Percentiles rank a stretch among this genome's conserved stretches.
phyloP scores from a whole-genome alignment of 37 sponge, comb jelly and placozoan genomes.

The Axinella damicornis region DNA sequence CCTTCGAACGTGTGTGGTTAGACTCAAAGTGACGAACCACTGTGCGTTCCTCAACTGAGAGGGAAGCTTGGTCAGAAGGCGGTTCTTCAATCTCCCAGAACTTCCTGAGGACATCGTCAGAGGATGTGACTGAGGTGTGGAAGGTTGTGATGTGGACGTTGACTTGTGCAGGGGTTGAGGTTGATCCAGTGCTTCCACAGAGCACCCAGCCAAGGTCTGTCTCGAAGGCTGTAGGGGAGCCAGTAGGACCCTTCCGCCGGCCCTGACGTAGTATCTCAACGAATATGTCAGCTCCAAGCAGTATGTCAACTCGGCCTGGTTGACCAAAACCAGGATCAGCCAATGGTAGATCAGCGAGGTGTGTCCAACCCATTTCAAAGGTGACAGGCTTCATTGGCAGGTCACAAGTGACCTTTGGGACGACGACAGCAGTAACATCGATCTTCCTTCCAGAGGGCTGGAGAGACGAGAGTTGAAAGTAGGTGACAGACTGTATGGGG shows the following conservation, averaged over 20 bases:
- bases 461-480: slow-evolving; percentile 36
- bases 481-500: slow-evolving; percentile 33
- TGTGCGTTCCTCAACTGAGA: slow-evolving; percentile 44
- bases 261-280: slow-evolving; percentile 42
- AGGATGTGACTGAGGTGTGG: slow-evolving; percentile 28
- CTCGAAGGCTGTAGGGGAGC: slow-evolving; percentile 37
- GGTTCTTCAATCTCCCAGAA: slow-evolving; percentile 68
- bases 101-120: slow-evolving; percentile 42
- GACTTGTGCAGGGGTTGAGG: neutral
- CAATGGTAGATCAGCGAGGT: slow-evolving; percentile 33
- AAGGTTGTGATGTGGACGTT: slow-evolving; percentile 10
- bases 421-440: slow-evolving; percentile 34
- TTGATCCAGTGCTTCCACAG: slow-evolving; percentile 33
- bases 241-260: slow-evolving; percentile 56
- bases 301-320: slow-evolving; percentile 42
- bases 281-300: slow-evolving; percentile 47
- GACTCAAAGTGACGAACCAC: slow-evolving; percentile 47
- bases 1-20: slow-evolving; percentile 16
- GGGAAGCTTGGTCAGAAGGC: slow-evolving; percentile 13
- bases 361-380: slow-evolving; percentile 40
- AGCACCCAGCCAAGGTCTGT: slow-evolving; percentile 59
- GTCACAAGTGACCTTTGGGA: slow-evolving; percentile 53
- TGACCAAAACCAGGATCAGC: slow-evolving; percentile 50
- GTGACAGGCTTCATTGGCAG: slow-evolving; percentile 37
- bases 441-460: slow-evolving; percentile 18